Evolutionary conservation across 2,888 invertebrate species (phyloP).

Genomic region (Sphaeridia pumilis): DNA sequence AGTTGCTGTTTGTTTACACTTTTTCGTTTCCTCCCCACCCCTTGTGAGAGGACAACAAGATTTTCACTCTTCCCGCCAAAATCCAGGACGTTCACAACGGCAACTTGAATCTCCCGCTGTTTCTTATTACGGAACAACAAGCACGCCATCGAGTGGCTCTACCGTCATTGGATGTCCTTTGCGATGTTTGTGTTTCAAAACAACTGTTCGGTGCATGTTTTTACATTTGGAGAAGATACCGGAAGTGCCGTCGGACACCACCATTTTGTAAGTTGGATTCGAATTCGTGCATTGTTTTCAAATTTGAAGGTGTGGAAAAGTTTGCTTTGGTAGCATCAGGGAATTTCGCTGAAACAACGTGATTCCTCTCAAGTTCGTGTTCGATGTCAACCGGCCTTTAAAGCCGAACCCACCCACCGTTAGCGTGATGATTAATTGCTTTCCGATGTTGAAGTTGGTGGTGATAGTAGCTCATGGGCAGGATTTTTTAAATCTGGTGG

Average conservation of each 20-base stretch:
- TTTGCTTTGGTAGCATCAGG: too few species aligned
- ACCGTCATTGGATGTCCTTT: slow-evolving; percentile 43
- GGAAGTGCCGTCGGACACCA: slow-evolving; percentile 47
- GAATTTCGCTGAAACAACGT: too few species aligned
- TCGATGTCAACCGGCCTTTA: too few species aligned
- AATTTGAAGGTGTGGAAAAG: too few species aligned
- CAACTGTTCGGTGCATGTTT: slow-evolving; percentile 58
- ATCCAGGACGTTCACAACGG: neutral
- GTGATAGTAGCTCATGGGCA: too few species aligned
- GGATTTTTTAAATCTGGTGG: too few species aligned
- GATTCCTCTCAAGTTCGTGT: too few species aligned
- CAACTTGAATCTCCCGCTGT: neutral
- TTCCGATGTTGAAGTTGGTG: too few species aligned
- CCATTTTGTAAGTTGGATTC: slow-evolving; percentile 51
- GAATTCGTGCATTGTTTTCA: neutral
- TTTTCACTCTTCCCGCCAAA: neutral
- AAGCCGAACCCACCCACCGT: too few species aligned
- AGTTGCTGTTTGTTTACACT: neutral
- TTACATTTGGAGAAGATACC: slow-evolving; percentile 51
- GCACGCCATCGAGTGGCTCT: too few species aligned
- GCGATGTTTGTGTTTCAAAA: slow-evolving; percentile 53
- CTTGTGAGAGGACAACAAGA: neutral
- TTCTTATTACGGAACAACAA: too few species aligned
- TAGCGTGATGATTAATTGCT: too few species aligned
- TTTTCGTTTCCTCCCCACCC: neutral